A percentile compares a stretch with the other conserved stretches of the same genome.
phyloP scores from a whole-genome alignment of 2,888 invertebrate species.

The Elmis aenea region DNA sequence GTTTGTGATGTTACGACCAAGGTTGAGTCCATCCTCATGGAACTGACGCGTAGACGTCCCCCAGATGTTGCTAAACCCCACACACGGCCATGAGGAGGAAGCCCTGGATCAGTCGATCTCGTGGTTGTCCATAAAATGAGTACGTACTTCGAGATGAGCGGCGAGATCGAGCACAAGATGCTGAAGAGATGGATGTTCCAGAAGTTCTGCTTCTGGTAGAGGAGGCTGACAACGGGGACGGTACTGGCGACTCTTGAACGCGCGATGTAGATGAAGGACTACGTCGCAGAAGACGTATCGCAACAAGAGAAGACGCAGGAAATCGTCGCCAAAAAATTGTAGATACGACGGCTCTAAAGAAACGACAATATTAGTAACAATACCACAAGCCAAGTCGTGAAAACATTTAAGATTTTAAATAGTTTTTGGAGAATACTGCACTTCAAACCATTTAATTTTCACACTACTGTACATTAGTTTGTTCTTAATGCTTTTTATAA shows the following conservation, averaged over 20 bases:
- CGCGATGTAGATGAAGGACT: constrained; percentile 81
- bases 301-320: constrained; percentile 79
- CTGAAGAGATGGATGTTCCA: constrained; percentile 77
- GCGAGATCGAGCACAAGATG: constrained; percentile 80
- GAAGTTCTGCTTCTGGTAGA: constrained; percentile 79
- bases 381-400: too few species aligned
- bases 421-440: too few species aligned
- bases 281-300: constrained; percentile 93
- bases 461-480: too few species aligned
- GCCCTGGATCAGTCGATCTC: constrained; percentile 60
- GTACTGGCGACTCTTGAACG: constrained; percentile 77
- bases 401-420: too few species aligned
- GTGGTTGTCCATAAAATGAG: constrained; percentile 60
- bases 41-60: constrained; percentile 29
- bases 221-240: constrained; percentile 82
- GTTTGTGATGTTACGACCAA: constrained; percentile 9
- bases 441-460: too few species aligned
- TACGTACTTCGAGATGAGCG: constrained; percentile 75
- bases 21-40: constrained; percentile 34
- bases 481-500: too few species aligned
- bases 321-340: constrained; percentile 93
- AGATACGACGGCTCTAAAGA: constrained; percentile 62
- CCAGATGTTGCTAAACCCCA: constrained; percentile 36
- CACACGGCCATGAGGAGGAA: constrained; percentile 47
- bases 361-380: neutral